Percentiles rank a stretch among this genome's conserved stretches.
Evolutionary conservation across 2,797 vertebrate genomes (phyloP).

Genomic region (Sitta carolinensis): DNA sequence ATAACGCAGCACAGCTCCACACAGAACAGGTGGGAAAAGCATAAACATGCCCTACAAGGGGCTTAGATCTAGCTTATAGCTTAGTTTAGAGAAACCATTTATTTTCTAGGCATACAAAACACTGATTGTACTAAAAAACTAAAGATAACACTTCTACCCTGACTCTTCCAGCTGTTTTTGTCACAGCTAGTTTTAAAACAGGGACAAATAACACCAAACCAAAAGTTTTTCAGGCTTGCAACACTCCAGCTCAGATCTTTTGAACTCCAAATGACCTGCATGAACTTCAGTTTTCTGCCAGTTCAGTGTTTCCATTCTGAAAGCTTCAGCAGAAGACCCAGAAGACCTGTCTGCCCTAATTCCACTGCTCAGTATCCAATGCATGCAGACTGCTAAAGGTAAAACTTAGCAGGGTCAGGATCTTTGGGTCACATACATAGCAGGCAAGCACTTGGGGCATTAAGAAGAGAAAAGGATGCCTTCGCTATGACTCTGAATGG

Average conservation of each 20-base stretch:
- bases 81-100: background rate
- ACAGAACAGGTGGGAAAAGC: background rate
- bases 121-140: background rate
- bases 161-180: background rate
- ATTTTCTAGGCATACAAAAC: background rate
- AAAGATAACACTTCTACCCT: background rate
- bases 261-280: background rate
- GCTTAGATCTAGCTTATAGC: background rate
- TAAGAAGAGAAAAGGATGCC: background rate
- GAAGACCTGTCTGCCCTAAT: background rate
- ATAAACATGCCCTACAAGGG: background rate
- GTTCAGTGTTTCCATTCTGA: background rate
- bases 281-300: background rate
- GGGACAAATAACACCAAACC: background rate
- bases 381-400: background rate
- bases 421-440: background rate
- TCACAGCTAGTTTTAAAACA: background rate
- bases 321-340: background rate
- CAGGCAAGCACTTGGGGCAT: background rate
- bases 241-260: fast-evolving
- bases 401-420: background rate
- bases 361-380: background rate
- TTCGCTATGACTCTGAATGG: background rate
- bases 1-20: background rate
- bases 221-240: background rate